These are phyloP conservation scores for Caenorhabditis brenneri DNA, from an alignment of 1,140 invertebrate species.

Conservation along the genomic window DNA sequence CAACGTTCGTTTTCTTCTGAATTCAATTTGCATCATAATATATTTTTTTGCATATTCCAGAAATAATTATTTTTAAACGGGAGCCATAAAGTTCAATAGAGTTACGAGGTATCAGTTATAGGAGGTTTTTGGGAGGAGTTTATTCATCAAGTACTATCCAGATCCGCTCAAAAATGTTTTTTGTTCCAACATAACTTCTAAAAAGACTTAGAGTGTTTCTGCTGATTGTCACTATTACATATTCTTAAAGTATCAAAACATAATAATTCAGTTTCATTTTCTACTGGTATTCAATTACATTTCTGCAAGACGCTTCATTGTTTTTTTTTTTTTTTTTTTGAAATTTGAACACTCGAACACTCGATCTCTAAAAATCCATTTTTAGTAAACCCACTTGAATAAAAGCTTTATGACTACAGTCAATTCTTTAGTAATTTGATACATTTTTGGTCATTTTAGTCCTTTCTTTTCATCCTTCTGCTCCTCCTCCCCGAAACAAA, in stretches of 20 bases:
- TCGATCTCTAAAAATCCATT: not conserved
- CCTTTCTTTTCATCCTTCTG: not conserved
- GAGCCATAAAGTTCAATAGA: too few species aligned
- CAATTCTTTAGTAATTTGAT: not conserved
- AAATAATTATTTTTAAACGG: not conserved
- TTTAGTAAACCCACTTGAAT: not conserved
- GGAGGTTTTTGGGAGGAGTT: too few species aligned
- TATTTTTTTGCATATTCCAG: too few species aligned
- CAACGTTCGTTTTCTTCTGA: not conserved
- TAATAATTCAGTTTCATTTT: too few species aligned
- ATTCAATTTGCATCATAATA: not conserved
- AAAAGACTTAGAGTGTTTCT: not conserved
- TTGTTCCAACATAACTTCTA: too few species aligned
- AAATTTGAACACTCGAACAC: constrained; percentile 10
- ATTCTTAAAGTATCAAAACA: too few species aligned
- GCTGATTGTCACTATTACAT: too few species aligned
- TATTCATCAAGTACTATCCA: too few species aligned
- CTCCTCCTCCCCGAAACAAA: constrained; percentile 7
- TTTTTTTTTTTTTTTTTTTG: too few species aligned
- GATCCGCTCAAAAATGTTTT: too few species aligned
- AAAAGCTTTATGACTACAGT: not conserved
- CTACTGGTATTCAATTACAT: not conserved
- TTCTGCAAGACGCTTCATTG: not conserved
- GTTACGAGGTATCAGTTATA: too few species aligned
- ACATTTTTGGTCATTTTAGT: constrained; percentile 20